phyloP scores from a whole-genome alignment of 2,888 invertebrate species.

The Cistogaster globosa region DNA sequence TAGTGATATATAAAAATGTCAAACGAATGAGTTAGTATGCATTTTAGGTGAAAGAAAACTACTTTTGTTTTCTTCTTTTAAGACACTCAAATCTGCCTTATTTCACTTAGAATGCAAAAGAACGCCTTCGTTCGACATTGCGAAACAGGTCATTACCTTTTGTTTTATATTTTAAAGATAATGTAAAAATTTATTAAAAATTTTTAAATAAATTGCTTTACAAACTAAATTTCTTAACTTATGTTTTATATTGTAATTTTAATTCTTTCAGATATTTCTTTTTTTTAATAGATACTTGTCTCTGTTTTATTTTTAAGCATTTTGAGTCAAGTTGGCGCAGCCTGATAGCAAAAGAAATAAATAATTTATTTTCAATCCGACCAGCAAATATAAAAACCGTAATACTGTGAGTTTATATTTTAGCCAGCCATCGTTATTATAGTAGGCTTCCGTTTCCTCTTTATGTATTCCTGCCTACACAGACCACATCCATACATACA shows the following conservation, averaged over 20 bases:
- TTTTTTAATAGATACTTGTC: not conserved
- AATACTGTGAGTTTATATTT: slow-evolving; percentile 54
- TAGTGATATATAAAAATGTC: too few relatives aligned
- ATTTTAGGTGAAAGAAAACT: too few relatives aligned
- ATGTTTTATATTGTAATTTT: not conserved
- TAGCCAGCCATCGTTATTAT: slow-evolving; percentile 64
- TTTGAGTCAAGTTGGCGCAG: not conserved
- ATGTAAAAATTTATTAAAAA: too few relatives aligned
- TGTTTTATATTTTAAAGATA: too few relatives aligned
- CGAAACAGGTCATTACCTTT: too few relatives aligned
- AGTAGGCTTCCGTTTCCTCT: slow-evolving; percentile 74
- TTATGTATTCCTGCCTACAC: slow-evolving; percentile 33
- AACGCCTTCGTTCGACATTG: too few relatives aligned
- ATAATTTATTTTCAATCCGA: not conserved
- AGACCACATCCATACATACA: not conserved
- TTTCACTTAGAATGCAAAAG: too few relatives aligned
- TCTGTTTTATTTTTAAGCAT: not conserved
- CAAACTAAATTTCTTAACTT: not conserved
- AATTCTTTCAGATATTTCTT: not conserved
- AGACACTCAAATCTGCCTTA: too few relatives aligned
- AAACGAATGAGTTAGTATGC: too few relatives aligned
- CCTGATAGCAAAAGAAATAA: not conserved
- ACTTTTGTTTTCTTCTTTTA: too few relatives aligned
- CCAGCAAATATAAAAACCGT: slow-evolving; percentile 30
- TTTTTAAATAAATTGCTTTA: not conserved